Evolutionary conservation across 2,113 vertebrate species (phyloP), one percentile per base, ranked within the genome.

Genomic region (Typhlomys cinereus): DNA sequence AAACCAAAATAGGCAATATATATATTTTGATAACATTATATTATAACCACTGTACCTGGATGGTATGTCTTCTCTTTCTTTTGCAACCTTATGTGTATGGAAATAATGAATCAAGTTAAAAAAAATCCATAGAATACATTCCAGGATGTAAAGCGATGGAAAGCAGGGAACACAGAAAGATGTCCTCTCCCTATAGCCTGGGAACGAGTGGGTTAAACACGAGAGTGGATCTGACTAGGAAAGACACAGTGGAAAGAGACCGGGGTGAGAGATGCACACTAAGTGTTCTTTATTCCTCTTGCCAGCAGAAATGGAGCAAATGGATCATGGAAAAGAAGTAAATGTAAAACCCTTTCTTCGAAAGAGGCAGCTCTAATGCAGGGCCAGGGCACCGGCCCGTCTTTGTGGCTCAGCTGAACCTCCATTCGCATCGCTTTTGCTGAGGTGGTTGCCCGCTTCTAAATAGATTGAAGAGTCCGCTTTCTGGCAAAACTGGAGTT

Each of bases 261-360:
- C 46, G 7, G 13, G 4, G 3, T 3, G 1, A 81, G 21, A 34
- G 36, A 34, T 4, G 59, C 31, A 8, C 27, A 34, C 5, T 21
- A 52, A 94, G 5, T 74, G 62, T 79, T 71, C 85, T 89, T 91
- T 62, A 64, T 81, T 90, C 50, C 25, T 90, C 41, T 83, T 88
- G 90, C 48, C 59, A 90, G 92, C 94, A 95, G 83, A 97, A 86
- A 66, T 70, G 57, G 36, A 81, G 73, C 41, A 85, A 94, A 91
- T 61, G 82, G 46, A 64, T 92, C 88, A 82, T 57, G 64, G 8
- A 88, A 46, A 73, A 44, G 70, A 62, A 90, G 82, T 66, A 62
- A 88, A 71, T 46, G 34, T 67, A 79, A 90, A 92, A 54, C 41
- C 14, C 50, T 71, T 69, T 52, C 41, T 48, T 71, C 36, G 21